Evolutionary conservation across 2,797 vertebrate genomes (phyloP).

Genomic region (Avahi laniger): DNA sequence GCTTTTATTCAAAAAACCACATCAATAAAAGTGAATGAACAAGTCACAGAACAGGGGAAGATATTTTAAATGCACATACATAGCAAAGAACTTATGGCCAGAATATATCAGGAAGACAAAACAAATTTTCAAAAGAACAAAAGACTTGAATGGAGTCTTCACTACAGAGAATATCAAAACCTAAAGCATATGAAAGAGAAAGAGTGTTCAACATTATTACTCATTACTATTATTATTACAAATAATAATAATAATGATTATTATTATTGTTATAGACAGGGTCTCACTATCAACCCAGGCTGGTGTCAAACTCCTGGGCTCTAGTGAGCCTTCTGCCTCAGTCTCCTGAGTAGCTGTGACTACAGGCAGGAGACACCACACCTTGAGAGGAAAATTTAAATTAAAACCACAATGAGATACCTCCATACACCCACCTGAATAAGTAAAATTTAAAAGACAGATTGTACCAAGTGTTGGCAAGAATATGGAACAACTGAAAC

Average conservation of each 20-base stretch:
- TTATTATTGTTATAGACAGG: not conserved
- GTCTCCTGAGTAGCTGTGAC: not conserved
- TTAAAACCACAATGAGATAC: not conserved
- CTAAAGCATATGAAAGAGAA: not conserved
- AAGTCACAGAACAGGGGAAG: not conserved
- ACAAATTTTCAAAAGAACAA: not conserved
- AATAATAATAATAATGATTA: not conserved
- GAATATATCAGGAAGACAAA: not conserved
- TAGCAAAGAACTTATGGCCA: not conserved
- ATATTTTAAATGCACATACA: not conserved
- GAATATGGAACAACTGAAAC: not conserved
- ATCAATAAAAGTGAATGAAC: not conserved
- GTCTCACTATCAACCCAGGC: not conserved
- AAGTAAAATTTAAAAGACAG: not conserved
- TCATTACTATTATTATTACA: no score
- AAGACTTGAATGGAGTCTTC: not conserved
- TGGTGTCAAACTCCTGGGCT: not conserved
- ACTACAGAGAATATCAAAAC: not conserved
- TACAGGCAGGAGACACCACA: not conserved
- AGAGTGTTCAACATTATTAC: not conserved
- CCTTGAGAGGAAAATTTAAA: not conserved
- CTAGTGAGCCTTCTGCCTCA: not conserved
- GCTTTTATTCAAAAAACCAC: slow-evolving; percentile 17
- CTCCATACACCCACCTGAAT: not conserved
- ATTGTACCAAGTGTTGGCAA: not conserved